Evolutionary conservation across 2,888 invertebrate genomes (phyloP).

Genomic region (Dolichopus griseipennis): DNA sequence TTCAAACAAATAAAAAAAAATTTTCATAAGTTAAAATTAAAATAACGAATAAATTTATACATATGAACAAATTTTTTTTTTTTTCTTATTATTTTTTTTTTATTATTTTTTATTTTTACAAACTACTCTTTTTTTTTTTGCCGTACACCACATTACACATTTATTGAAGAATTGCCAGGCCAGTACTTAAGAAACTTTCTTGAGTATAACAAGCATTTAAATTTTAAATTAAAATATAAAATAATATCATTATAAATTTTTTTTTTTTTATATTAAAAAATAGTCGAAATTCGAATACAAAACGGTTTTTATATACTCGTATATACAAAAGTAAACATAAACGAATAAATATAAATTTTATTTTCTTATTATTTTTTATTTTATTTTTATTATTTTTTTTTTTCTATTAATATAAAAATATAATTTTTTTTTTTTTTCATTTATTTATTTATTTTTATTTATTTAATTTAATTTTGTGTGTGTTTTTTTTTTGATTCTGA

Average conservation of each 20-base stretch:
- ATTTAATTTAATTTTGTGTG: neutral
- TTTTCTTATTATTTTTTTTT: neutral
- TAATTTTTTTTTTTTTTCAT: neutral
- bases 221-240: neutral
- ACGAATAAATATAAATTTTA: neutral
- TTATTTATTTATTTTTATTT: neutral
- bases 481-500: neutral
- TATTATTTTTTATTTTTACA: neutral
- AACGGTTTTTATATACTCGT: neutral
- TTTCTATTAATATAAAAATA: neutral
- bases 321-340: neutral
- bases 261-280: too few species aligned
- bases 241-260: neutral
- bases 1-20: neutral
- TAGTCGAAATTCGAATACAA: neutral
- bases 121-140: neutral
- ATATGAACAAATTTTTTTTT: too few species aligned
- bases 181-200: constrained; percentile 4
- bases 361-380: neutral
- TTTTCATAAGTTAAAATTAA: neutral
- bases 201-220: neutral
- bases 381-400: neutral
- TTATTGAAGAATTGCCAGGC: constrained; percentile 1
- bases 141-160: neutral
- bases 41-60: neutral